These are phyloP conservation scores for Semotilus atromaculatus DNA, from an alignment of 2,797 vertebrate species.

Conservation along the genomic window DNA sequence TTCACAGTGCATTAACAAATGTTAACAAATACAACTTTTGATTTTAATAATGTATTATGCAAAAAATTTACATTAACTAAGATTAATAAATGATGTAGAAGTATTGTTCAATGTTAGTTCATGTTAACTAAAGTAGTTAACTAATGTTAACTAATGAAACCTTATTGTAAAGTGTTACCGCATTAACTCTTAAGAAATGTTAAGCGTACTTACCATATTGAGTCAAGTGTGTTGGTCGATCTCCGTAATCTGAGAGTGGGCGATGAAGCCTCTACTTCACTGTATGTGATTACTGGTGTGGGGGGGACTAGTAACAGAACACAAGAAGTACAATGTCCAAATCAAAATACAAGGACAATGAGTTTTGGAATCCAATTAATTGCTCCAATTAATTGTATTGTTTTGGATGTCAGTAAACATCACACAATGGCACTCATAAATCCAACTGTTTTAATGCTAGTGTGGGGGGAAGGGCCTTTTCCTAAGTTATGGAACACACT, in stretches of 20 bases:
- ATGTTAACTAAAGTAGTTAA: no score
- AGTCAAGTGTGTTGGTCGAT: conserved; percentile 80
- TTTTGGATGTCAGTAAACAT: not conserved
- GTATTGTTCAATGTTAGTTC: no score
- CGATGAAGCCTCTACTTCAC: conserved; percentile 72
- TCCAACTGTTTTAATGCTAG: not conserved
- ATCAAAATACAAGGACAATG: not conserved
- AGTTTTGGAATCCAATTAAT: no score
- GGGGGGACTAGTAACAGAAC: conserved; percentile 75
- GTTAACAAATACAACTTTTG: no score
- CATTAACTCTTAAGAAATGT: not conserved
- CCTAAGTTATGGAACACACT: no score
- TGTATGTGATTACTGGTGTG: conserved; percentile 81
- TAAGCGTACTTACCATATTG: conserved; percentile 81
- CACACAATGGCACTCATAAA: not conserved
- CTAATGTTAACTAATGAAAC: no score
- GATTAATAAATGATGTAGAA: no score
- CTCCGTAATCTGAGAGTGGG: conserved; percentile 82
- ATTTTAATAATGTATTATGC: no score
- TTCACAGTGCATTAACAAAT: no score
- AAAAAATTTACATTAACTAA: no score
- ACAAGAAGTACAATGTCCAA: not conserved
- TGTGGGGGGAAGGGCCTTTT: no score
- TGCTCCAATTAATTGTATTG: not conserved
- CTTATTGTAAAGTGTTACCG: no score